Base-by-base conservation (phyloP, 2,113 vertebrate genomes). In the Egretta garzetta region DNA sequence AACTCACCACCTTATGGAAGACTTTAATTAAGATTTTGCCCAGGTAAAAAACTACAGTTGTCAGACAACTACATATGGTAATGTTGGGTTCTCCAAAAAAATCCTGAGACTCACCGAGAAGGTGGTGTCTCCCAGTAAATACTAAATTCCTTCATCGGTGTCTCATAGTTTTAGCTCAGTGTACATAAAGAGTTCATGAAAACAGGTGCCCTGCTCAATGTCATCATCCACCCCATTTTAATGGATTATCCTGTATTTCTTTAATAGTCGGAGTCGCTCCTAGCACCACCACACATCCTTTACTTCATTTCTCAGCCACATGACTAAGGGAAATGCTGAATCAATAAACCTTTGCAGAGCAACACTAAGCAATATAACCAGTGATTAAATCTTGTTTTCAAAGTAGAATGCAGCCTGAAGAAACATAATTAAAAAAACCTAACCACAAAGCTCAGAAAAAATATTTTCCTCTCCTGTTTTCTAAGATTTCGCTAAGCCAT, bases 301-400 rank as follows among this genome's bases (percentile, higher is more conserved):
- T 67, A 63, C 37, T 60, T 85, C 28, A 89, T 79, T 90, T 76
- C 71, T 72, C 77, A 86, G 70, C 7, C 90, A 75, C 32, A 41
- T 47, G 66, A 91, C 77, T 70, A 76, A 73, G 49, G 49, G 39
- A 94, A 96, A 94, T 32, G 56, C 58, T 93, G 49, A 96, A 94
- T 95, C 95, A 93, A 94, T 96, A 96, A 94, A 82, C 62, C 59
- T 94, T 62, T 3, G 4, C 81, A 52, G 53, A 94, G 86, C 92
- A 90, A 90, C 81, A 53, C 62, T 80, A 88, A 94, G 92, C 85
- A 91, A 81, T 64, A 91, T 53, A 94, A 91, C 58, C 66, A 88
- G 62, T 80, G 79, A 96, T 96, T 96, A 96, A 87, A 93, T 87
- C 74, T 89, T 64, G 33, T 83, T 85, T 91, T 82, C 80, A 86